Conservation (phyloP, 2,797 vertebrate genomes). For the Tympanoctomys barrerae region DNA sequence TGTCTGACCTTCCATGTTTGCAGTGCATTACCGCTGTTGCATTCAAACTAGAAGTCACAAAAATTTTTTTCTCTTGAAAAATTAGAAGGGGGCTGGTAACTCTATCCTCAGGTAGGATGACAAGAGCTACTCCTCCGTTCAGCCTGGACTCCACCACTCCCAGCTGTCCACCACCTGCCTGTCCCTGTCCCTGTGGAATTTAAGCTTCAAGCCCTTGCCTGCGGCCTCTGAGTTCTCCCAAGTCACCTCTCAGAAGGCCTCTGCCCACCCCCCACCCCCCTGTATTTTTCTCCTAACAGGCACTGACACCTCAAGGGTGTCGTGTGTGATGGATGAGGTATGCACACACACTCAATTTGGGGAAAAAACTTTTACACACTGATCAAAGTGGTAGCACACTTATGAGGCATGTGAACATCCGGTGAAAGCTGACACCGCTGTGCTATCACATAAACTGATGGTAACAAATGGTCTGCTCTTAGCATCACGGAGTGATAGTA, state of each 20-base stretch:
- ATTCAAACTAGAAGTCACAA: neutral
- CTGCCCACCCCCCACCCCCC: neutral
- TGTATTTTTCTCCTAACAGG: neutral
- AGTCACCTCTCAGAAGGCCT: neutral
- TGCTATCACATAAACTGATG: neutral
- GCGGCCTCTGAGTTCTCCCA: neutral
- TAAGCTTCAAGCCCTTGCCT: neutral
- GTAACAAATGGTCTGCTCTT: neutral
- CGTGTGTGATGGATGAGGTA: neutral
- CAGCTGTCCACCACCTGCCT: neutral
- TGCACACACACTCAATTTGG: neutral
- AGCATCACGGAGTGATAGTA: neutral
- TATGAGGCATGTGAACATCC: neutral
- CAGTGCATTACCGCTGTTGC: neutral
- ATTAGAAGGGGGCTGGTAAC: neutral
- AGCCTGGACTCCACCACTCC: neutral
- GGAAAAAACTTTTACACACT: neutral
- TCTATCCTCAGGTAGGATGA: neutral
- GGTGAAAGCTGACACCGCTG: conserved; percentile 4
- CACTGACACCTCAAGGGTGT: neutral
- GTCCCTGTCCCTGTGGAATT: neutral
- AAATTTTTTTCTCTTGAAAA: conserved; percentile 42
- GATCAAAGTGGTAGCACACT: neutral
- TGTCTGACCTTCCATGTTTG: neutral
- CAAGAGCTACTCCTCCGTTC: no score